A percentile compares a stretch with the other conserved stretches of the same genome.
phyloP scores from a whole-genome alignment of 2,113 vertebrate species.

The Marmota flaviventris region DNA sequence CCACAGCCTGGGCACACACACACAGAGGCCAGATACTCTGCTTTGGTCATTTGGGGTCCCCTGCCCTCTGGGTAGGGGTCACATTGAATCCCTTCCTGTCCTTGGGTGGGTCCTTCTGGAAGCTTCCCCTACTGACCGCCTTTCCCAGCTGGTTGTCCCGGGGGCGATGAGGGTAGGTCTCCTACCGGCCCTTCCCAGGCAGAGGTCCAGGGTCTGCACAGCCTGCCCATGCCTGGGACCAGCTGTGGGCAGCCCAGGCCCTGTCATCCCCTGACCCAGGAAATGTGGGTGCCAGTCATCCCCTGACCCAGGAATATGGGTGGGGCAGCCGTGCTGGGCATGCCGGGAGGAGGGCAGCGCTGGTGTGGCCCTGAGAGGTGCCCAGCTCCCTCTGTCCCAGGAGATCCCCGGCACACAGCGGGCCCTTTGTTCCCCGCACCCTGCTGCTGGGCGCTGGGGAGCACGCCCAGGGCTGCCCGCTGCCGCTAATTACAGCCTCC shows the following conservation, averaged over 20 bases:
- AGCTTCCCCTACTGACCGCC: not conserved
- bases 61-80: not conserved
- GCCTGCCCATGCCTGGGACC: not conserved
- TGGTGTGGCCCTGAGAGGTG: too few relatives aligned
- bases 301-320: not conserved
- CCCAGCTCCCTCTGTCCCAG: fast-evolving
- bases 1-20: not conserved
- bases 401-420: not conserved
- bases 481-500: slow-evolving; percentile 80
- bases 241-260: not conserved
- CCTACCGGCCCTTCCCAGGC: not conserved
- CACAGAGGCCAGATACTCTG: not conserved
- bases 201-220: not conserved
- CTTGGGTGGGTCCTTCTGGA: not conserved
- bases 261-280: not conserved
- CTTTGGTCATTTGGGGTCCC: too few relatives aligned
- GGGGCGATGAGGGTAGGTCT: fast-evolving
- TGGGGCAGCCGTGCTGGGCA: fast-evolving
- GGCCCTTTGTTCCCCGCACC: slow-evolving; percentile 42
- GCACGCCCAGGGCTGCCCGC: slow-evolving; percentile 13
- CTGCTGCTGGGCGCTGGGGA: not conserved
- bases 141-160: not conserved
- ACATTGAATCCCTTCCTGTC: not conserved
- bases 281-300: not conserved
- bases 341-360: not conserved